phyloP scores from a whole-genome alignment of 2,888 invertebrate species.

The Endomychus coccineus region DNA sequence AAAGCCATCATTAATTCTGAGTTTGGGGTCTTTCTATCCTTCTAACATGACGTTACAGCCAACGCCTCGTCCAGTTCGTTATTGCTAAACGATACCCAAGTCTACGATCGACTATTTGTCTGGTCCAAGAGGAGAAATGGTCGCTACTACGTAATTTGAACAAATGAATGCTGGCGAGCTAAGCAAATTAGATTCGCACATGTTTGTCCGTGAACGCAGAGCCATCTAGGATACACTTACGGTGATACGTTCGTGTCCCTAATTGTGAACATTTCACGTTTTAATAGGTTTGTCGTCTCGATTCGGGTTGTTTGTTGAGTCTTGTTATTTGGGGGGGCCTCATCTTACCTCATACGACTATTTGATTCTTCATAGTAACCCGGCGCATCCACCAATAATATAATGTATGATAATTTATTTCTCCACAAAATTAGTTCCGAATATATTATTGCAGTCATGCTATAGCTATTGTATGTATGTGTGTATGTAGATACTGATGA shows the following conservation, averaged over 20 bases:
- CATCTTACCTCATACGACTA: too few species aligned
- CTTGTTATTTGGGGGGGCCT: background rate
- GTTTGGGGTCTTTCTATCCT: slow-evolving; percentile 38
- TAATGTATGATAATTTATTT: too few species aligned
- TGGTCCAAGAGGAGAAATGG: slow-evolving; percentile 30
- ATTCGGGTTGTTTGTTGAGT: slow-evolving; percentile 9
- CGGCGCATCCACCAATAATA: too few species aligned
- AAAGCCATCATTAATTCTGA: slow-evolving; percentile 64
- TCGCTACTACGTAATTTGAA: slow-evolving; percentile 50
- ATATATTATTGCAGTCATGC: too few species aligned
- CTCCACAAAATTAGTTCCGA: too few species aligned
- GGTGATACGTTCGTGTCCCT: slow-evolving; percentile 8
- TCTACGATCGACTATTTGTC: slow-evolving; percentile 13
- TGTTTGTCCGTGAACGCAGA: slow-evolving; percentile 29
- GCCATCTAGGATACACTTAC: slow-evolving; percentile 13
- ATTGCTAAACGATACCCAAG: background rate
- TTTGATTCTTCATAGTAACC: too few species aligned
- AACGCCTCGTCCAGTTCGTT: slow-evolving; percentile 22
- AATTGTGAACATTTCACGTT: slow-evolving; percentile 8
- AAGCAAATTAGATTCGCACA: slow-evolving; percentile 59
- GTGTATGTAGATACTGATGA: too few species aligned
- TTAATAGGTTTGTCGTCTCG: slow-evolving; percentile 12
- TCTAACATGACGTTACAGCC: slow-evolving; percentile 36
- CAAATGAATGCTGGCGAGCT: slow-evolving; percentile 58
- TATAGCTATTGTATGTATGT: too few species aligned